Conservation (phyloP, 2,888 invertebrate species). For the Galerucella pusilla region DNA sequence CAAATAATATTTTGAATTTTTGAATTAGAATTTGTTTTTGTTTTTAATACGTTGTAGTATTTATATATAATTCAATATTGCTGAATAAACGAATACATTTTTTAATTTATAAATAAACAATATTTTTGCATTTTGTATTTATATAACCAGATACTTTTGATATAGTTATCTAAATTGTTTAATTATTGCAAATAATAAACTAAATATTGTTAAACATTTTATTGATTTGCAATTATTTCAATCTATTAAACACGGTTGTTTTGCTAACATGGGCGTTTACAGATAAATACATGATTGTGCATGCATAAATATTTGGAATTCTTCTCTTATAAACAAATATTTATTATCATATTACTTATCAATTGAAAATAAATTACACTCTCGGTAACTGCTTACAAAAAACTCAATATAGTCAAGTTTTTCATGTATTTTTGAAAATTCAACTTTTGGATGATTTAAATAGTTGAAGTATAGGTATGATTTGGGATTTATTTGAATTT, state of each 20-base stretch:
- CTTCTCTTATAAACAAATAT: background rate
- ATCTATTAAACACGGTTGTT: background rate
- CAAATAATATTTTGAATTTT: background rate
- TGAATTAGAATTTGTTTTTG: no score
- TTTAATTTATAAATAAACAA: background rate
- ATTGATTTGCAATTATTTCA: background rate
- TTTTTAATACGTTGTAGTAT: no score
- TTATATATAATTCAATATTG: background rate
- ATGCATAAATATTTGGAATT: background rate
- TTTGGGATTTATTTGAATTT: no score
- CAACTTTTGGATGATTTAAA: no score
- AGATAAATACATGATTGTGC: background rate
- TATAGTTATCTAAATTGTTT: slow-evolving; percentile 17
- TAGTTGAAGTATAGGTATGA: no score
- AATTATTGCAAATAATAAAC: background rate
- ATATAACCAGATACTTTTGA: background rate
- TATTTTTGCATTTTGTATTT: slow-evolving; percentile 17
- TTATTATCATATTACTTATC: no score
- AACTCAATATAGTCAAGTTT: no score
- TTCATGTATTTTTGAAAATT: no score
- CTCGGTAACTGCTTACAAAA: no score
- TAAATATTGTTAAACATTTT: background rate
- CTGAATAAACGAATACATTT: background rate
- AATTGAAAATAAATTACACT: no score
- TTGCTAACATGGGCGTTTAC: background rate